These are phyloP conservation scores for Emydoidea blandingii DNA, from an alignment of 2,797 vertebrate species.

Conservation along the genomic window DNA sequence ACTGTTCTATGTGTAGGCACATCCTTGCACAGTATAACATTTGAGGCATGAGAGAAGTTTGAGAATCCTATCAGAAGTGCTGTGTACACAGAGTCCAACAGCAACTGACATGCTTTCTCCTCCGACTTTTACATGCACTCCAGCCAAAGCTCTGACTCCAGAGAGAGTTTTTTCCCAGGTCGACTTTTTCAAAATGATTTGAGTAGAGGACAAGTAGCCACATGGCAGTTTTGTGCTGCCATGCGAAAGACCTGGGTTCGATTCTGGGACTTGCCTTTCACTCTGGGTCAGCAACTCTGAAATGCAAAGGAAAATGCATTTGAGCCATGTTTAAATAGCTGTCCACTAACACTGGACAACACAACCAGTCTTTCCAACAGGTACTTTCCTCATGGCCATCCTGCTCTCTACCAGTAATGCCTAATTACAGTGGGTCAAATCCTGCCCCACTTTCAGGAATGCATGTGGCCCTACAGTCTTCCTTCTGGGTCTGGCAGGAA, in stretches of 20 bases:
- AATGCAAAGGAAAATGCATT: constrained; percentile 9
- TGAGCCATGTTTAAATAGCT: background rate
- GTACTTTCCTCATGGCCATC: background rate
- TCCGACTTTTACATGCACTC: constrained; percentile 54
- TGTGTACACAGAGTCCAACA: background rate
- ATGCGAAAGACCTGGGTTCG: constrained; percentile 23
- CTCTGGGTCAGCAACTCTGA: background rate
- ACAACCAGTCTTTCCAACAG: background rate
- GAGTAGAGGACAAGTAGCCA: constrained; percentile 39
- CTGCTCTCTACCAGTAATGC: background rate
- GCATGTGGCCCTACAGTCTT: fast-evolving
- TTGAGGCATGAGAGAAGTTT: constrained; percentile 60
- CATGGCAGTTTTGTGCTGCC: constrained; percentile 32
- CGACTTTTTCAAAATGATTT: constrained; percentile 66
- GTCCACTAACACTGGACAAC: background rate
- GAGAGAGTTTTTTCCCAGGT: constrained; percentile 59
- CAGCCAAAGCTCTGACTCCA: constrained; percentile 44
- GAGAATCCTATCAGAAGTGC: constrained; percentile 47
- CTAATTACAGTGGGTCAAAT: background rate
- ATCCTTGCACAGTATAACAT: constrained; percentile 68
- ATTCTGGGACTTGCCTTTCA: constrained; percentile 38
- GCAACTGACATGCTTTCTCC: constrained; percentile 43
- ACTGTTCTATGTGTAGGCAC: constrained; percentile 77
- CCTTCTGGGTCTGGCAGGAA: background rate
- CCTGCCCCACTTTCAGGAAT: background rate